Evolutionary conservation across 2,888 invertebrate species (phyloP).

Genomic region (Petrolisthes manimaculis): DNA sequence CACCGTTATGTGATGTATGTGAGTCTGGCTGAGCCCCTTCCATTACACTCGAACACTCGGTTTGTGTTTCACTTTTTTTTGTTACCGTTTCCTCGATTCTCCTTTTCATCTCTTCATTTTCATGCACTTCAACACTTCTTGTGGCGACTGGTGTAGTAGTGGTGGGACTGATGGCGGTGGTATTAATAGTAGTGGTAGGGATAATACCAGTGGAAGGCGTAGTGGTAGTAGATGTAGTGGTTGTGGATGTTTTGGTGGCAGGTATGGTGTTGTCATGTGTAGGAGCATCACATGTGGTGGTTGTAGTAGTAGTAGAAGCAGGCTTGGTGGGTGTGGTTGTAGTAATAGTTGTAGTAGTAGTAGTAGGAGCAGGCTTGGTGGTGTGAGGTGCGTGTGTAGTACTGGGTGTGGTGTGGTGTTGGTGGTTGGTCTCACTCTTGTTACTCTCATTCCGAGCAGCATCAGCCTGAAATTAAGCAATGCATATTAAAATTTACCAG

Average conservation of each 20-base stretch:
- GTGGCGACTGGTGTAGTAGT: not conserved
- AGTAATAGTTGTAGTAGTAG: not conserved
- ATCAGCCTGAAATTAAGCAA: constrained; percentile 37
- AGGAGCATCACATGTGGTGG: not conserved
- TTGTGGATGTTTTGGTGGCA: not conserved
- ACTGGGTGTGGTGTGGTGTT: constrained; percentile 29
- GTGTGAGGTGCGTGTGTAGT: not conserved
- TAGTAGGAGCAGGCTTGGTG: not conserved
- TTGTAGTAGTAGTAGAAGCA: not conserved
- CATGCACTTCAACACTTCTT: not conserved
- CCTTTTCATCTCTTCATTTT: not conserved
- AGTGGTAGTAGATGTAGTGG: not conserved
- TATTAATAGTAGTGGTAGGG: not conserved
- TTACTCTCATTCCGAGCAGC: constrained; percentile 31
- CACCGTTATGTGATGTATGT: not conserved
- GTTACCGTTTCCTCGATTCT: not conserved
- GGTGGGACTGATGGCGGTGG: not conserved
- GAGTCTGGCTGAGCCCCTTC: not conserved
- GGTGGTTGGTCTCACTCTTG: constrained; percentile 14
- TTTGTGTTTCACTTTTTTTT: not conserved
- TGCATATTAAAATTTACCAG: not conserved
- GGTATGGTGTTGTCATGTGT: not conserved
- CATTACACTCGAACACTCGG: not conserved
- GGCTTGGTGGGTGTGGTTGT: constrained; percentile 5
- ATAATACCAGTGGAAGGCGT: not conserved